Evolutionary conservation across 1,140 invertebrate species (phyloP), one percentile per base, ranked within the genome.

Genomic region (Globodera ellingtonae): DNA sequence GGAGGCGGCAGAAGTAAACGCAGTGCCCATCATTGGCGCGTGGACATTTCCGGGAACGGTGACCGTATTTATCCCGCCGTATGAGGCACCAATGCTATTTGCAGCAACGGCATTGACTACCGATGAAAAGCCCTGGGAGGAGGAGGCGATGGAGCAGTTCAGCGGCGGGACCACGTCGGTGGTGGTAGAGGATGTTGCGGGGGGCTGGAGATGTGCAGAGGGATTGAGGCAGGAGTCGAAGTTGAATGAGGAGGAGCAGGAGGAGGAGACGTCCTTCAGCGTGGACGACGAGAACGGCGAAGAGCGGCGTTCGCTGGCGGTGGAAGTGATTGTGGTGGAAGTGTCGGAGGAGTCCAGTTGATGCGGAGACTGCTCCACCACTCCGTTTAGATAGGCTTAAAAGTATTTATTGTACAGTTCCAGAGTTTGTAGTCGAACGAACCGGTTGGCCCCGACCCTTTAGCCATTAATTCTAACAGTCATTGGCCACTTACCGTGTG

Each of bases 1-100:
- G 67, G 67, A 47, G 8, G 67, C 13, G 67, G 35, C 21, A 18
- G 35, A 70, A 35, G 67, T 15, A 7, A 70, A 70, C 10, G 35
- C 67, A 0, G 21, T 15, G 56, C 56, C 67, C 67, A 70, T 70
- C 67, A 70, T 70, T 47, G 67, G 67, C 21, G 67, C 67, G 46
- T 8, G 10, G n/a, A 35, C 67, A 24, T 44, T 44, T n/a, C 21
- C 67, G 67, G 67, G 10, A 35, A 18, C 24, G 18, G 67, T 7
- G 67, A 10, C 13, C 67, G 56, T 18, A 18, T 18, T 62, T 62
- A 62, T 18, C 6, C 10, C 56, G 18, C 18, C 56, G 56, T 18
- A 62, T 13, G 50, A 52, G 50, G 50, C 50, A 13, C 50, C 7
- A 52, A 67, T 44, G 66, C 66, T 18, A 2, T 67, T 67, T 10